Percentiles rank a stretch among this genome's conserved stretches.
Conservation (phyloP, 2,797 vertebrate genomes). For the Streptopelia turtur region DNA sequence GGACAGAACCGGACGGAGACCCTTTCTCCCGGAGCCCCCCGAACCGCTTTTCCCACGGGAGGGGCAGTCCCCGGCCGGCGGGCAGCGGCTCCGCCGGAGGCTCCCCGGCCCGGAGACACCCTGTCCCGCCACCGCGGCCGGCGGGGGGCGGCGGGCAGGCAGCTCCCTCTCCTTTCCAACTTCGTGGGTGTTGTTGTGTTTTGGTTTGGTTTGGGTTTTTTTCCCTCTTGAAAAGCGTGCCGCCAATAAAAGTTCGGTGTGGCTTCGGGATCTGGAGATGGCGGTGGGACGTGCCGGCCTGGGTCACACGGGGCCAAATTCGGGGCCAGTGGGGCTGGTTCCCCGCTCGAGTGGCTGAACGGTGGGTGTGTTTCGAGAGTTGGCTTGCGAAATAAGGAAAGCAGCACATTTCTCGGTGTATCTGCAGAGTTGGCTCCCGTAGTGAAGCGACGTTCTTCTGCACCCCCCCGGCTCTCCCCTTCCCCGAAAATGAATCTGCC, state of each 20-base stretch:
- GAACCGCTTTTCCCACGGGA: background rate
- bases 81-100: background rate
- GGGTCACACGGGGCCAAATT: background rate
- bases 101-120: background rate
- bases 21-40: background rate
- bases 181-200: background rate
- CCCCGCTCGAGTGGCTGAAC: background rate
- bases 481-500: background rate
- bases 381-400: background rate
- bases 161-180: background rate
- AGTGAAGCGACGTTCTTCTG: background rate
- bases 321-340: background rate
- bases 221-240: background rate
- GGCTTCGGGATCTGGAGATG: background rate
- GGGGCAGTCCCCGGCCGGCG: background rate
- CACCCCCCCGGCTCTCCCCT: background rate
- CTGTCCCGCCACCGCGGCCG: too few relatives aligned
- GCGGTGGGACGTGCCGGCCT: background rate
- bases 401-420: background rate
- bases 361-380: fast-evolving
- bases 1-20: background rate
- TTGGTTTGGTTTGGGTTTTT: background rate
- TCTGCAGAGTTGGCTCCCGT: background rate
- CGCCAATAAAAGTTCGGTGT: background rate
- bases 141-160: background rate